These are phyloP conservation scores for Erithacus rubecula DNA, from an alignment of 2,797 vertebrate species.

Conservation along the genomic window DNA sequence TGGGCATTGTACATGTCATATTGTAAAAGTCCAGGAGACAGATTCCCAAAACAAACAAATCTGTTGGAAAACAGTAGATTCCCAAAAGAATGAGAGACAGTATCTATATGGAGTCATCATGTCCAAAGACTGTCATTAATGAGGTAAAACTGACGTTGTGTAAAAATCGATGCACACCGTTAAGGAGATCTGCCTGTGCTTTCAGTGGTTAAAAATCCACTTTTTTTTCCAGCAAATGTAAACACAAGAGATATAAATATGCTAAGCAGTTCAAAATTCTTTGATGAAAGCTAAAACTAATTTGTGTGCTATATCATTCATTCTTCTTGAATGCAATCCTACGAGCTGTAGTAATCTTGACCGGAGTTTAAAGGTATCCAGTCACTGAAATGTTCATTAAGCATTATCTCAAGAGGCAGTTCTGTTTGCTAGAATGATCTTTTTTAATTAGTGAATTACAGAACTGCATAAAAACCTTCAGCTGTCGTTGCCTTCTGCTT, in stretches of 20 bases:
- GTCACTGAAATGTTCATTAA: slow-evolving; percentile 64
- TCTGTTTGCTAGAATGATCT: slow-evolving; percentile 58
- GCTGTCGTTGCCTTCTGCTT: slow-evolving; percentile 27
- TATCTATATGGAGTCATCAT: neutral
- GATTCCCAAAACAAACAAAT: neutral
- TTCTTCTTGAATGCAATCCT: slow-evolving; percentile 45
- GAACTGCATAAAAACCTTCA: slow-evolving; percentile 44
- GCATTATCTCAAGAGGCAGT: slow-evolving; percentile 58
- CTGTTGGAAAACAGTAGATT: neutral
- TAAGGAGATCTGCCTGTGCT: neutral
- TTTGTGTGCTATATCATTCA: slow-evolving; percentile 19
- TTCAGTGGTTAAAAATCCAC: slow-evolving; percentile 61
- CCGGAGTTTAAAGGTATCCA: slow-evolving; percentile 45
- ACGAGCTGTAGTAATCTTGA: slow-evolving; percentile 39
- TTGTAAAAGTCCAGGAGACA: neutral
- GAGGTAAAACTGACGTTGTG: slow-evolving; percentile 29
- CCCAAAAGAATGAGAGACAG: slow-evolving; percentile 23
- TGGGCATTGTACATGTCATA: neutral
- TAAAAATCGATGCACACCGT: slow-evolving; percentile 46
- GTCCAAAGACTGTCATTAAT: slow-evolving; percentile 64
- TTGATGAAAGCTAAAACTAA: slow-evolving; percentile 41
- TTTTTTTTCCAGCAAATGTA: slow-evolving; percentile 68
- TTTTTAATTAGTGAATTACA: slow-evolving; percentile 58
- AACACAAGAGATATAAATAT: slow-evolving; percentile 61
- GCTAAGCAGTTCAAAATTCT: slow-evolving; percentile 32